These are phyloP conservation scores for Microtus pennsylvanicus DNA, from an alignment of 2,113 vertebrate species.

Conservation along the genomic window DNA sequence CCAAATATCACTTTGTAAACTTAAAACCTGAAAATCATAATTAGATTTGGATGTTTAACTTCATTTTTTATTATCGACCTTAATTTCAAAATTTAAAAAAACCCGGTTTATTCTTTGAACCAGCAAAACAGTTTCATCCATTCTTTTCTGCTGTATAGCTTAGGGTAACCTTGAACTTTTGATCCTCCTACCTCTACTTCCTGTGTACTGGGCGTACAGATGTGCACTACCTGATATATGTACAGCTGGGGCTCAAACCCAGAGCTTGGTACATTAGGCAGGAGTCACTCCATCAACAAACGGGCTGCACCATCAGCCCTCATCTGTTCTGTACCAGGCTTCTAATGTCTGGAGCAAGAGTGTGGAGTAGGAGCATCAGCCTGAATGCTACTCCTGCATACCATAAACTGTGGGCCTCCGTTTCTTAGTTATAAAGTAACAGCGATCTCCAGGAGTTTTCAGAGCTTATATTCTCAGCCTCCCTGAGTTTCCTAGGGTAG, in stretches of 20 bases:
- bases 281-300: too few species aligned
- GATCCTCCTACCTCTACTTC: background rate
- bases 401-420: background rate
- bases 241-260: background rate
- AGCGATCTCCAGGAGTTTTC: conserved; percentile 9
- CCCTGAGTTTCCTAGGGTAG: background rate
- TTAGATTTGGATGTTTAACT: conserved; percentile 45
- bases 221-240: background rate
- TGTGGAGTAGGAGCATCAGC: background rate
- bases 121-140: background rate
- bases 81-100: conserved; percentile 9
- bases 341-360: background rate
- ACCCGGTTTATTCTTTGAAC: conserved; percentile 14
- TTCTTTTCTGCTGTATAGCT: background rate
- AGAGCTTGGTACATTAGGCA: background rate
- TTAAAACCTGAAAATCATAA: conserved; percentile 34
- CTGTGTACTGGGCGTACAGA: background rate
- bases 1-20: background rate
- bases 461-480: background rate
- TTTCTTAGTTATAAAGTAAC: conserved; percentile 29
- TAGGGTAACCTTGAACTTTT: background rate
- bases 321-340: background rate
- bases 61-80: background rate
- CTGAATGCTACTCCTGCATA: background rate
- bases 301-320: background rate